Conservation (phyloP, 2,113 vertebrate species). For the Symphodus melops region DNA sequence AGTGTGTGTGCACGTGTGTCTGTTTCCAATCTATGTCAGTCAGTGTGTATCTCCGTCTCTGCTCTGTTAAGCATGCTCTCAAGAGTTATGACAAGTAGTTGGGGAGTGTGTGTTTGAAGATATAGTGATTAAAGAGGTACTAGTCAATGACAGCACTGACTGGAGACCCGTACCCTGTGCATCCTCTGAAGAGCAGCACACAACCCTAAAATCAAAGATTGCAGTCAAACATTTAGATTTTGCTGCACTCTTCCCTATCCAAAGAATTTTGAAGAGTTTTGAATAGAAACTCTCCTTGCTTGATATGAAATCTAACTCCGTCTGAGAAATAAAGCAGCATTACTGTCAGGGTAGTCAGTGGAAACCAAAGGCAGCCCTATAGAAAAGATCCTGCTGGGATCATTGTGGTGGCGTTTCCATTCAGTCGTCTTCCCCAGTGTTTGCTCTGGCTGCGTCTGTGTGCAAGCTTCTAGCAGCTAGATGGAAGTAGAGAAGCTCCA, state of each 20-base stretch:
- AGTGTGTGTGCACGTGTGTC: constrained; percentile 29
- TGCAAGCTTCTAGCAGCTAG: constrained; percentile 28
- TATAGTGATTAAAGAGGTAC: constrained; percentile 54
- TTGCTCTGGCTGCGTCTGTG: constrained; percentile 58
- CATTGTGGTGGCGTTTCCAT: constrained; percentile 58
- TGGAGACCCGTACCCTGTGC: constrained; percentile 17
- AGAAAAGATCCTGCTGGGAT: constrained; percentile 46
- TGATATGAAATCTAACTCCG: constrained; percentile 43
- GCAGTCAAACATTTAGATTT: neutral
- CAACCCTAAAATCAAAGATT: neutral
- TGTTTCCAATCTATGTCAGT: constrained; percentile 64
- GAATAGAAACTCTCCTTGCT: neutral
- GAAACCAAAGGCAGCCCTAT: constrained; percentile 36
- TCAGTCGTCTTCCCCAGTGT: constrained; percentile 53
- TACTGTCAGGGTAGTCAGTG: constrained; percentile 38
- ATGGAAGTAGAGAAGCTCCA: constrained; percentile 34
- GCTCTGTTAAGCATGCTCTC: constrained; percentile 34
- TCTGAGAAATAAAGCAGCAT: constrained; percentile 22
- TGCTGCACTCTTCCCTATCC: neutral
- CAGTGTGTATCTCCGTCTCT: constrained; percentile 57
- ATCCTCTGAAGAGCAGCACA: constrained; percentile 17
- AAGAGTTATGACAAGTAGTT: constrained; percentile 49
- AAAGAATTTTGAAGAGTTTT: constrained; percentile 21
- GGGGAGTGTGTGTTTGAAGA: constrained; percentile 54
- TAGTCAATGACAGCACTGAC: constrained; percentile 36